These are phyloP conservation scores for Drosophila takahashii DNA, from an alignment of 1,140 invertebrate genomes.

Conservation along the genomic window DNA sequence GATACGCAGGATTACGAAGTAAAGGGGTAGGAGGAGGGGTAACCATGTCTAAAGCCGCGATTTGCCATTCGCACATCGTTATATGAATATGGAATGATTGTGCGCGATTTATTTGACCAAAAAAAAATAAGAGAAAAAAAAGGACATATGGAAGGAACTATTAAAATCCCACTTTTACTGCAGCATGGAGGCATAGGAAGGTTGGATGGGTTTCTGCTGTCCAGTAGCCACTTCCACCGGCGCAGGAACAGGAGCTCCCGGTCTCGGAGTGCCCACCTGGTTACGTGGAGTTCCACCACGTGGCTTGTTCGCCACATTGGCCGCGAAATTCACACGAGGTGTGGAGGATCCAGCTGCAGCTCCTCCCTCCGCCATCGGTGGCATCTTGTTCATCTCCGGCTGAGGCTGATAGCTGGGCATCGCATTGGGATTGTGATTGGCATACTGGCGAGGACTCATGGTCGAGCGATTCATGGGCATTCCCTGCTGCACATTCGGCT, in stretches of 20 bases:
- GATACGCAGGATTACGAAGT: not conserved
- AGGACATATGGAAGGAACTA: too few relatives aligned
- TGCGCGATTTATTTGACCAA: conserved; percentile 10
- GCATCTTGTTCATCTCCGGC: not conserved
- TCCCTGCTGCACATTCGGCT: not conserved
- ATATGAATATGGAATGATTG: conserved; percentile 68
- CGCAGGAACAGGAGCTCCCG: not conserved
- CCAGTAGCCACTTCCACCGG: too few relatives aligned
- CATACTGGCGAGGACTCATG: not conserved
- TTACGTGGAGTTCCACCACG: not conserved
- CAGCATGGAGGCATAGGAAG: conserved; percentile 20
- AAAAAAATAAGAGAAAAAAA: not conserved
- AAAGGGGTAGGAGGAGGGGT: conserved; percentile 1
- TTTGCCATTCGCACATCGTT: conserved; percentile 76
- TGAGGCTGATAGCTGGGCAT: not conserved
- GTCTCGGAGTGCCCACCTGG: not conserved
- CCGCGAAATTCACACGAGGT: not conserved
- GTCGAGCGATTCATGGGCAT: not conserved
- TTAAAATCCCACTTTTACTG: not conserved
- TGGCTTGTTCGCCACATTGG: not conserved
- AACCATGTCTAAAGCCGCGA: conserved; percentile 46
- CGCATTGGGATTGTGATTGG: not conserved
- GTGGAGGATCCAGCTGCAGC: too few relatives aligned
- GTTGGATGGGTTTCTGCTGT: not conserved
- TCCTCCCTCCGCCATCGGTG: not conserved